Evolutionary conservation across 1,140 invertebrate species (phyloP), one percentile per base, ranked within the genome.

Genomic region (Charaxes varanes): DNA sequence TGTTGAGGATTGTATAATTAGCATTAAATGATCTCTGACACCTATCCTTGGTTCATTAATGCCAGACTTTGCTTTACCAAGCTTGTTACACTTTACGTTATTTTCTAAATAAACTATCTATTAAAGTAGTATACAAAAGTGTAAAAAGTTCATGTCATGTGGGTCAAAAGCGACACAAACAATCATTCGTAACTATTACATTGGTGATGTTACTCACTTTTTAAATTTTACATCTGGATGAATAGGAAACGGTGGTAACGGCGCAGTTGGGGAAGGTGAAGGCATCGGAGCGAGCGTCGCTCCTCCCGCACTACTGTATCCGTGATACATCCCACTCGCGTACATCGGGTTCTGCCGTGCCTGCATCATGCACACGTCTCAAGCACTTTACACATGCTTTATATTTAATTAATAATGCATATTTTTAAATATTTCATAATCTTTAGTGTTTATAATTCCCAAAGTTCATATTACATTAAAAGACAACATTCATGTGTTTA

Each of bases 141-240:
- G n/a, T n/a, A n/a, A n/a, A n/a, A n/a, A n/a, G n/a, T n/a, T n/a
- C n/a, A n/a, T n/a, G n/a, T n/a, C n/a, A n/a, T n/a, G n/a, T n/a
- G n/a, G n/a, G n/a, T n/a, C n/a, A n/a, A n/a, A n/a, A n/a, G n/a
- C n/a, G n/a, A n/a, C n/a, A n/a, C n/a, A n/a, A n/a, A n/a, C n/a
- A n/a, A n/a, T n/a, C n/a, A n/a, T n/a, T n/a, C n/a, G n/a, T n/a
- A n/a, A n/a, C n/a, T n/a, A n/a, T n/a, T n/a, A n/a, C n/a, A n/a
- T n/a, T n/a, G n/a, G n/a, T n/a, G n/a, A n/a, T n/a, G n/a, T 10
- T 36, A 69, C 62, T 59, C 21, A 82, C 69, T 89, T 91, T 77
- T 95, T 96, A 41, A 98, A 89, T 62, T 89, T 90, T 0, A 98
- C 94, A 86, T 98, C 95, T 0, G 95, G 95, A 80, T 95, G 93